phyloP scores from a whole-genome alignment of 2,888 invertebrate species.

The Brachyopa scutellaris region DNA sequence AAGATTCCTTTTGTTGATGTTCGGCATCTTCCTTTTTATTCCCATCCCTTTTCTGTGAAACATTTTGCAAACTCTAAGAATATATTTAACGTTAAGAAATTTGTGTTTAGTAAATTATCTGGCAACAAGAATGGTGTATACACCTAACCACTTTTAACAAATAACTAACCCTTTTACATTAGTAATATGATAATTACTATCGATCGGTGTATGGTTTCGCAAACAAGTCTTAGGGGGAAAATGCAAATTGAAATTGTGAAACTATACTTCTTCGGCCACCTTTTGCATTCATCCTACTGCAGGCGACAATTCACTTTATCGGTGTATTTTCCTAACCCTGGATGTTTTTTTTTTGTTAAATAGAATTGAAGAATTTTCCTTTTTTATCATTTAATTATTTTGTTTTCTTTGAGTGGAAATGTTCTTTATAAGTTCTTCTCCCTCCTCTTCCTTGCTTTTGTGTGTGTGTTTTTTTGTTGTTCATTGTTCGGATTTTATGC shows the following conservation, averaged over 20 bases:
- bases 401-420: conserved; percentile 26
- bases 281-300: neutral
- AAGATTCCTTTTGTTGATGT: neutral
- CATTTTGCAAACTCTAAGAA: conserved; percentile 62
- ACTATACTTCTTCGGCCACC: neutral
- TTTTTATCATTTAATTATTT: conserved; percentile 2
- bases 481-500: conserved; percentile 36
- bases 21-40: conserved; percentile 25
- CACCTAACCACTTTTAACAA: neutral
- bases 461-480: conserved; percentile 20
- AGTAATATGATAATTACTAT: conserved; percentile 15
- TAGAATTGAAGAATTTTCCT: conserved; percentile 17
- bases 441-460: conserved; percentile 38
- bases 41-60: conserved; percentile 16
- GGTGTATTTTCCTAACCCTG: conserved; percentile 10
- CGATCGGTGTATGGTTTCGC: conserved; percentile 6
- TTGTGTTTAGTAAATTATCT: conserved; percentile 57
- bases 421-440: conserved; percentile 35
- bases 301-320: neutral
- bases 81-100: neutral
- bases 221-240: neutral
- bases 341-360: conserved; percentile 4
- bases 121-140: neutral
- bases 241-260: conserved; percentile 3
- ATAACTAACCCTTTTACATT: neutral